Conservation (phyloP, 2,888 invertebrate genomes). For the Hirtodrosophila histrioides region DNA sequence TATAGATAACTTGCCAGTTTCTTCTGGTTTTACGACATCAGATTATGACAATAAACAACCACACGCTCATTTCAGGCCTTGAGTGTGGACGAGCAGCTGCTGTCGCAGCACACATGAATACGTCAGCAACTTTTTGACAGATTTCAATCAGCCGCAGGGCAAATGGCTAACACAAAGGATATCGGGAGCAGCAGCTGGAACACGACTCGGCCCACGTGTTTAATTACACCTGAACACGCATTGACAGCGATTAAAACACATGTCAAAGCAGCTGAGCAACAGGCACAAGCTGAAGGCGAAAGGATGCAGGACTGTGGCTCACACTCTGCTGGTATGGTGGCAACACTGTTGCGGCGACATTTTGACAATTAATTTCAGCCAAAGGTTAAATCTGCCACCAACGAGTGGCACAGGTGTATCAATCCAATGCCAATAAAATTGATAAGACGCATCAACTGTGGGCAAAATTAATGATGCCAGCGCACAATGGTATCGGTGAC, state of each 20-base stretch:
- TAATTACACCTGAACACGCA: constrained; percentile 63
- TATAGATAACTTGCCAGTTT: constrained; percentile 24
- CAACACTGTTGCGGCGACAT: constrained; percentile 59
- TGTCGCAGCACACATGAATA: constrained; percentile 5
- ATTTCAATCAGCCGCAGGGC: constrained; percentile 67
- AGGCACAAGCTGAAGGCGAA: constrained; percentile 15
- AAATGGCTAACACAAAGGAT: constrained; percentile 23
- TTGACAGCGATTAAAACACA: constrained; percentile 75
- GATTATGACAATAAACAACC: constrained; percentile 25
- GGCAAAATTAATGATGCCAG: constrained; percentile 21
- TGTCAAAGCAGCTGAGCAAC: constrained; percentile 48
- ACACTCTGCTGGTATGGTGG: constrained; percentile 10
- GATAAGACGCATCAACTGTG: constrained; percentile 11
- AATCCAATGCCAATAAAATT: constrained; percentile 35
- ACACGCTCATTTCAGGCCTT: constrained; percentile 1
- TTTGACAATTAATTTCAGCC: constrained; percentile 42
- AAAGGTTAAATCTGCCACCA: constrained; percentile 41
- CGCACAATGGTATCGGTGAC: not conserved
- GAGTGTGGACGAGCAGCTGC: constrained; percentile 16
- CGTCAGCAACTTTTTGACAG: constrained; percentile 66
- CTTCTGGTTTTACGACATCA: constrained; percentile 17
- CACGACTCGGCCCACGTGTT: constrained; percentile 56
- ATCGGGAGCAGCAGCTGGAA: constrained; percentile 5
- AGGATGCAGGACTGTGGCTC: not conserved
- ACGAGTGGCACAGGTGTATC: constrained; percentile 13